These are phyloP conservation scores for Neosilurus mollespiculum DNA, from an alignment of 2,797 vertebrate species.

Conservation along the genomic window DNA sequence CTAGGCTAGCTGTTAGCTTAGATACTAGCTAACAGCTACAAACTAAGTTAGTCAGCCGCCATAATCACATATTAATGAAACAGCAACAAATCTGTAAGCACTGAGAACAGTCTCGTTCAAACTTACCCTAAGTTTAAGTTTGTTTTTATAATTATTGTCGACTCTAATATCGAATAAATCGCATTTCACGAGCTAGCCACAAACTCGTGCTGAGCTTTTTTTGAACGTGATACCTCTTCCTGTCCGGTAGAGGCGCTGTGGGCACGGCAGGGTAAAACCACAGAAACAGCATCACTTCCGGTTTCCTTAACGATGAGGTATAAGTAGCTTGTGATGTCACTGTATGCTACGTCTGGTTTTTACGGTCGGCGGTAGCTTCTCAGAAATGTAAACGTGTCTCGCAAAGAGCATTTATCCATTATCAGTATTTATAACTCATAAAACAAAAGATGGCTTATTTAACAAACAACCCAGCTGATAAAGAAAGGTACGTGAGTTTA, in stretches of 20 bases:
- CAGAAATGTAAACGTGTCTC: neutral
- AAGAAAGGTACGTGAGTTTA: constrained; percentile 66
- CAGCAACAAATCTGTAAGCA: neutral
- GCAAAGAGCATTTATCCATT: neutral
- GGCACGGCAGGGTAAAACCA: too few relatives aligned
- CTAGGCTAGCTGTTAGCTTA: neutral
- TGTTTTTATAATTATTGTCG: neutral
- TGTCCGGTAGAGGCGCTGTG: constrained; percentile 14
- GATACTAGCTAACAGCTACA: neutral
- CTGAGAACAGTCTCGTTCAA: neutral
- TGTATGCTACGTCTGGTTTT: too few relatives aligned
- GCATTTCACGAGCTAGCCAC: neutral
- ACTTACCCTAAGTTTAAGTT: neutral
- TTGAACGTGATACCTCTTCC: neutral
- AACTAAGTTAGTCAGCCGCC: neutral
- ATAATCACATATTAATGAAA: neutral
- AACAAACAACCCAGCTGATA: constrained; percentile 68
- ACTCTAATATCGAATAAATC: neutral
- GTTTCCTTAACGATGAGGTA: neutral
- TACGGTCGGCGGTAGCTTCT: neutral
- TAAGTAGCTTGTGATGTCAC: neutral
- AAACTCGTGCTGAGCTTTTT: neutral
- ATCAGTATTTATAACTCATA: neutral
- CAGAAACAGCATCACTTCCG: neutral
- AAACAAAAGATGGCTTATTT: constrained; percentile 68